Conservation (phyloP, 2,797 vertebrate genomes). For the Enteromius paludinosus region DNA sequence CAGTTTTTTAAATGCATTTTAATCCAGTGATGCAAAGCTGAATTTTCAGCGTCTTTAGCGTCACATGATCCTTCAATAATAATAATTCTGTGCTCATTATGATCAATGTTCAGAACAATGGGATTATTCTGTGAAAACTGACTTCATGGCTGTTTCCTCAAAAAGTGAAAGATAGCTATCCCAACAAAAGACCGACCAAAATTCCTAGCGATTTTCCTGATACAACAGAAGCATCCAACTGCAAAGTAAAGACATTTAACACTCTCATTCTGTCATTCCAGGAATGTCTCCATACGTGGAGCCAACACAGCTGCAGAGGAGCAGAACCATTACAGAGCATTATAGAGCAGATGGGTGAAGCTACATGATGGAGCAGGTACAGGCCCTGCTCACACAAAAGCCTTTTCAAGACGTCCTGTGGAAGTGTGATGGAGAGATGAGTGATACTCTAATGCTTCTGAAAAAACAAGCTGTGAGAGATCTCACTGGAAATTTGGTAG, state of each 20-base stretch:
- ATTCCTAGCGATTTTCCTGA: constrained; percentile 14
- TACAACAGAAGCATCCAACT: constrained; percentile 4
- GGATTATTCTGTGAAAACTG: no score
- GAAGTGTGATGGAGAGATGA: constrained; percentile 33
- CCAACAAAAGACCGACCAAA: not conserved
- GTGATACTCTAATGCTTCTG: constrained; percentile 14
- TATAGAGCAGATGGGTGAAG: constrained; percentile 9
- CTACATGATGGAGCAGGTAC: constrained; percentile 33
- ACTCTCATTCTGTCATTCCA: constrained; percentile 9
- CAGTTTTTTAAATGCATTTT: not conserved
- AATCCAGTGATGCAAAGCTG: not conserved
- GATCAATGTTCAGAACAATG: not conserved
- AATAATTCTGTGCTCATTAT: not conserved
- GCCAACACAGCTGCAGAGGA: constrained; percentile 28
- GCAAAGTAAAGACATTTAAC: constrained; percentile 11
- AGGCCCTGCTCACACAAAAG: constrained; percentile 14
- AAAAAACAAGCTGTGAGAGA: not conserved
- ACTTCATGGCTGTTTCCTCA: not conserved
- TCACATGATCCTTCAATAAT: not conserved
- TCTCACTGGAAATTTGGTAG: not conserved
- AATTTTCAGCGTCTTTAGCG: not conserved
- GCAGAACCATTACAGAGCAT: constrained; percentile 9
- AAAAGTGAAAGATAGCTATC: not conserved
- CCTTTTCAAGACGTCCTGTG: constrained; percentile 10
- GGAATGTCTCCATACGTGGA: constrained; percentile 27